A percentile compares a stretch with the other conserved stretches of the same genome.
Conservation (phyloP, 2,113 vertebrate species). For the Callopanchax toddi region DNA sequence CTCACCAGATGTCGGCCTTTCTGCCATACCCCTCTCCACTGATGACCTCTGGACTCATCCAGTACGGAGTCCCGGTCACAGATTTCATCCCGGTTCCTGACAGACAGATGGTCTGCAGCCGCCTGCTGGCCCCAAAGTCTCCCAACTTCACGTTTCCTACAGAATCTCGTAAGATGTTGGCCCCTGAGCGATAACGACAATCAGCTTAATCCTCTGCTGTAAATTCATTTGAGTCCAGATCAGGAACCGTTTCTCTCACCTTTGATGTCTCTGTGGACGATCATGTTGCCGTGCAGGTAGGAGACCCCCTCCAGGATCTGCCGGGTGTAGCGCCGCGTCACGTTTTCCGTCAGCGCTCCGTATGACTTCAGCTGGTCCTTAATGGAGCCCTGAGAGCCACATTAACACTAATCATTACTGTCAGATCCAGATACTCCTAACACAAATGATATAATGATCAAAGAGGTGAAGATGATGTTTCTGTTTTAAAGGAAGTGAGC, state of each 20-base stretch:
- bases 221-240: not conserved
- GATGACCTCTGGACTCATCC: constrained; percentile 99
- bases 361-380: constrained; percentile 98
- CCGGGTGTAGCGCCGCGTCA: constrained; percentile 94
- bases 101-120: constrained; percentile 97
- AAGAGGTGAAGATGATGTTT: too few relatives aligned
- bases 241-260: constrained; percentile 72
- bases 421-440: too few relatives aligned
- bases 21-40: constrained; percentile 97
- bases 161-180: constrained; percentile 97
- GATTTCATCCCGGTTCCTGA: constrained; percentile 98
- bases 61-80: constrained; percentile 97
- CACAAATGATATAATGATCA: not conserved
- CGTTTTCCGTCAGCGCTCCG: constrained; percentile 96
- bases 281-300: constrained; percentile 99
- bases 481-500: not conserved
- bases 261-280: constrained; percentile 99
- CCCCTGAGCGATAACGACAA: constrained; percentile 79
- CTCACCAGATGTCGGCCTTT: constrained; percentile 98
- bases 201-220: not conserved
- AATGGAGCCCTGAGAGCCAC: constrained; percentile 88
- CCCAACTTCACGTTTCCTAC: constrained; percentile 97
- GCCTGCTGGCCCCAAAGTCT: constrained; percentile 97
- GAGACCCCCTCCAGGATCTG: constrained; percentile 98
- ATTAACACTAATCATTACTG: not conserved